Conservation (phyloP, 2,888 invertebrate species). For the Lumbricus terrestris region DNA sequence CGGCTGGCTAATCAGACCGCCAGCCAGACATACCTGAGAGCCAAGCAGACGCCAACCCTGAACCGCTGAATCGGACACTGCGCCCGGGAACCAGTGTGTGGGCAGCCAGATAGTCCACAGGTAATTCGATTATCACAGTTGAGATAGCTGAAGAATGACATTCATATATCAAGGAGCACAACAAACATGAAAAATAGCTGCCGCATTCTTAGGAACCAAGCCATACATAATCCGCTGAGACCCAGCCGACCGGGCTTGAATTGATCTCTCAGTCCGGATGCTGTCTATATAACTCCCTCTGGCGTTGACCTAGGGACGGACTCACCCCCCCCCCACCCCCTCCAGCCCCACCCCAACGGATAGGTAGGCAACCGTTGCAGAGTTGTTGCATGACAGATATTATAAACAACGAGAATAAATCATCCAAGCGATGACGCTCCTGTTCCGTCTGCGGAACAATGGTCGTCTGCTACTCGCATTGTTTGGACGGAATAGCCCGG, state of each 20-base stretch:
- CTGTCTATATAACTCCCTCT: background rate
- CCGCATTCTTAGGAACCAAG: background rate
- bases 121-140: constrained; percentile 29
- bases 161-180: background rate
- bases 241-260: background rate
- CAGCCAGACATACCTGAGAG: constrained; percentile 49
- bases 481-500: background rate
- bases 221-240: background rate
- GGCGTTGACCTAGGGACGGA: background rate
- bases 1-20: background rate
- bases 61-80: constrained; percentile 28
- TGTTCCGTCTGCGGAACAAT: background rate
- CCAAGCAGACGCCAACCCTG: constrained; percentile 49
- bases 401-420: background rate
- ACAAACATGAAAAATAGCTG: background rate
- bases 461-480: background rate
- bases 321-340: background rate
- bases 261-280: background rate
- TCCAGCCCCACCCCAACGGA: background rate
- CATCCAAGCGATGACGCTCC: background rate
- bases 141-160: constrained; percentile 24
- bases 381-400: background rate
- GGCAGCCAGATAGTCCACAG: constrained; percentile 24
- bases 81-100: constrained; percentile 15
- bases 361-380: background rate